Base-by-base conservation (phyloP, 2,888 invertebrate species). In the Dicyrtomina minuta region DNA sequence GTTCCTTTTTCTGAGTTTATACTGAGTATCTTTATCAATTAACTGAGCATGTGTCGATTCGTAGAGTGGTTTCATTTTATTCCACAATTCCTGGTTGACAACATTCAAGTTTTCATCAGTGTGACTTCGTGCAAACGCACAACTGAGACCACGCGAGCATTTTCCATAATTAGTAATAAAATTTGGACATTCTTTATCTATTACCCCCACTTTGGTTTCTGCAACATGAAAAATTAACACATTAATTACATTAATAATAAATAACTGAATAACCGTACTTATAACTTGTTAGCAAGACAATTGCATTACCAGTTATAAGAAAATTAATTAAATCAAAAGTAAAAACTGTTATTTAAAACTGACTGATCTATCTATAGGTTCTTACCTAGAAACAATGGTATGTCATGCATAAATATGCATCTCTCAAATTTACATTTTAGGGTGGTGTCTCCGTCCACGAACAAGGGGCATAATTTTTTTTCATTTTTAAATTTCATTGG, bases 381-480 rank as follows among this genome's bases (percentile, higher is more conserved):
- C 6, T 84, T 84, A 79, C 88, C 86, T 74, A 95, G 80, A 82
- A 90, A 96, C 39, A 88, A 87, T 15, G 85, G 80, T 24, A 91
- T 83, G 81, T 93, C 88, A 79, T 95, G 95, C 66, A 90, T 85
- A 81, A 88, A 93, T 68, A 85, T 85, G 79, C 95, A 96, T 62
- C 87, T 87, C 44, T 85, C 83, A 78, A 86, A 86, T n/a, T 82
- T 80, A 78, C 87, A 87, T 80, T 84, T 85, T 72, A 58, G 39
- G 3, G 17, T 33, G 0, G 46, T 22, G 17, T 71, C 71, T 27
- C 77, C 82, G 76, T 87, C 86, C 2, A 88, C 81, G 72, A 90
- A 85, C 78, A 84, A 85, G 5, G 88, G 87, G 79, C 93, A 93
- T 4, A 92, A 83, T 80, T 88, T 90, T 71, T 83, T 82, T 76